These are phyloP conservation scores for Leptobrachium leishanense DNA, from an alignment of 2,113 vertebrate species.

Conservation along the genomic window DNA sequence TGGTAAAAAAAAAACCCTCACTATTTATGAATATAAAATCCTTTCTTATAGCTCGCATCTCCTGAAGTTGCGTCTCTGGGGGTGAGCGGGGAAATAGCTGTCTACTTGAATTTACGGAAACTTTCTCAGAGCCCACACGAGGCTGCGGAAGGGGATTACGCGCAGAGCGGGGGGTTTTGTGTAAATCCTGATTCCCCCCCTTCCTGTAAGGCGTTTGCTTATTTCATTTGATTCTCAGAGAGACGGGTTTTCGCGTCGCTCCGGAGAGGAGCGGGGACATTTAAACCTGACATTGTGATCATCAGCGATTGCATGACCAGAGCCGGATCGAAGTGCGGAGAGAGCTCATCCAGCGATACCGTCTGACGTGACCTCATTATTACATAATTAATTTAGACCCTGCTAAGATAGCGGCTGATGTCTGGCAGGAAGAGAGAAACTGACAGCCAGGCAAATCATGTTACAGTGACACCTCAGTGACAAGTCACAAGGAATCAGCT, in stretches of 20 bases:
- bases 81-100: too few relatives aligned
- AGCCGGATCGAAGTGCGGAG: constrained; percentile 3
- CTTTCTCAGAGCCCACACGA: too few relatives aligned
- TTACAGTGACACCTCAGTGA: constrained; percentile 28
- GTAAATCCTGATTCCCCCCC: too few relatives aligned
- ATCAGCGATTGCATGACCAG: not conserved
- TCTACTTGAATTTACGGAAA: too few relatives aligned
- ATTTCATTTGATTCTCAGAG: not conserved
- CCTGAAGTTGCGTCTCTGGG: too few relatives aligned
- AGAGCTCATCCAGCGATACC: not conserved
- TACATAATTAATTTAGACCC: constrained; percentile 56
- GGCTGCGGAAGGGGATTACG: too few relatives aligned
- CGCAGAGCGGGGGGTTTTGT: too few relatives aligned
- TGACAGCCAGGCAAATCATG: constrained; percentile 48
- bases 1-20: too few relatives aligned
- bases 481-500: constrained; percentile 54
- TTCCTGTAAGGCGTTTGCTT: not conserved
- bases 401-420: constrained; percentile 49
- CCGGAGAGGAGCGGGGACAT: not conserved
- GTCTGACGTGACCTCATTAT: constrained; percentile 53
- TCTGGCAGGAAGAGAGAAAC: constrained; percentile 52
- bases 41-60: too few relatives aligned
- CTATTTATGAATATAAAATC: too few relatives aligned
- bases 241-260: not conserved
- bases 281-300: constrained; percentile 1